Conservation (phyloP, 2,113 vertebrate genomes). For the Anguilla rostrata region DNA sequence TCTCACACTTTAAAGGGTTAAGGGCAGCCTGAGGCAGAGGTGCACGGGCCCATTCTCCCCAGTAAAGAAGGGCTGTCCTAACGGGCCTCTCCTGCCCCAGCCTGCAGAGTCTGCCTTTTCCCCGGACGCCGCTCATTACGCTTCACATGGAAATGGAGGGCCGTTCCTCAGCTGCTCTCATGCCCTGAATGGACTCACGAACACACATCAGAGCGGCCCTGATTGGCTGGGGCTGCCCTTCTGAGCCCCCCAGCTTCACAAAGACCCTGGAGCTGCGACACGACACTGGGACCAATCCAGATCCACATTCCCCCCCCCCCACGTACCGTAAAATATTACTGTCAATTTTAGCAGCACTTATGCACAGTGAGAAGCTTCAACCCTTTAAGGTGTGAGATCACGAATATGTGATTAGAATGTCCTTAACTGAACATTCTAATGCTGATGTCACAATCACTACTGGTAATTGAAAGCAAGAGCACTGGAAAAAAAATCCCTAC, state of each 20-base stretch:
- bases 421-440: too few species aligned
- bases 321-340: conserved; percentile 32
- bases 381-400: neutral
- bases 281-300: neutral
- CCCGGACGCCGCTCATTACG: neutral
- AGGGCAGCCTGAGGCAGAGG: too few species aligned
- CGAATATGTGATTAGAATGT: too few species aligned
- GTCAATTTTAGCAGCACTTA: conserved; percentile 36
- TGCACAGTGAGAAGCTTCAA: conserved; percentile 35
- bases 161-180: conserved; percentile 64
- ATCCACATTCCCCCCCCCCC: neutral
- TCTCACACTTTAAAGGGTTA: too few species aligned
- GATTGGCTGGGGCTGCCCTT: conserved; percentile 57
- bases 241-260: conserved; percentile 57
- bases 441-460: too few species aligned
- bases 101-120: neutral
- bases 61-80: neutral
- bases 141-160: conserved; percentile 66
- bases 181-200: conserved; percentile 60
- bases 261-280: conserved; percentile 44
- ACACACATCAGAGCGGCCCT: conserved; percentile 60
- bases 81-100: neutral
- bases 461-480: too few species aligned
- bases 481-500: neutral
- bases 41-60: too few species aligned